These are phyloP conservation scores for Tragelaphus buxtoni DNA, from an alignment of 2,113 vertebrate genomes.

Conservation along the genomic window DNA sequence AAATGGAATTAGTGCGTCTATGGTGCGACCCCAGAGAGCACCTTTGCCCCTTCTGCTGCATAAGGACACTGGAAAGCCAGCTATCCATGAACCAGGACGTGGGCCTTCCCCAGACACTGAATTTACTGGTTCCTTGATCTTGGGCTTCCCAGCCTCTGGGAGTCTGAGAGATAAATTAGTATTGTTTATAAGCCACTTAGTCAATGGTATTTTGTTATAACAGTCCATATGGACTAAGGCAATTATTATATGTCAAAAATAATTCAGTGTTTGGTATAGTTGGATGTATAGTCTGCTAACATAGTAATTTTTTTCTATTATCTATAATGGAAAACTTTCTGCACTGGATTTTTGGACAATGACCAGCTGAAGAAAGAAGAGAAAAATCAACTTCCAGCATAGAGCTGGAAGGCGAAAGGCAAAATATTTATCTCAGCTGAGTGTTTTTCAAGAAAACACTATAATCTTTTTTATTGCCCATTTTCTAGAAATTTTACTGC, in stretches of 20 bases:
- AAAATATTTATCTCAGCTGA: neutral
- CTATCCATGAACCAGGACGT: neutral
- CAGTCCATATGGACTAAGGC: neutral
- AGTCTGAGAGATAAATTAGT: neutral
- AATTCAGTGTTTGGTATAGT: neutral
- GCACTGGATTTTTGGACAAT: neutral
- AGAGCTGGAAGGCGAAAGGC: neutral
- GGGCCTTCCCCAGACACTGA: neutral
- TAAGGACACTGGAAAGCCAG: neutral
- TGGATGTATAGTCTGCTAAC: neutral
- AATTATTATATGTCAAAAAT: neutral
- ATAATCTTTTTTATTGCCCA: neutral
- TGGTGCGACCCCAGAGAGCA: neutral
- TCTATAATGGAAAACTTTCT: neutral
- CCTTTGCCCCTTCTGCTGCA: neutral
- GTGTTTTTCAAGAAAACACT: slow-evolving; percentile 22
- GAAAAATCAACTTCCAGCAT: neutral
- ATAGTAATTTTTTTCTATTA: neutral
- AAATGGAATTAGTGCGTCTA: neutral
- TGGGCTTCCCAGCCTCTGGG: neutral
- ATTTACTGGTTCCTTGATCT: neutral
- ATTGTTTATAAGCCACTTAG: neutral
- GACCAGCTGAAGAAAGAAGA: neutral
- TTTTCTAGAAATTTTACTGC: slow-evolving; percentile 28
- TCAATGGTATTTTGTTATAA: neutral